Conservation (phyloP, 2,797 vertebrate genomes). For the Pelobates cultripes region DNA sequence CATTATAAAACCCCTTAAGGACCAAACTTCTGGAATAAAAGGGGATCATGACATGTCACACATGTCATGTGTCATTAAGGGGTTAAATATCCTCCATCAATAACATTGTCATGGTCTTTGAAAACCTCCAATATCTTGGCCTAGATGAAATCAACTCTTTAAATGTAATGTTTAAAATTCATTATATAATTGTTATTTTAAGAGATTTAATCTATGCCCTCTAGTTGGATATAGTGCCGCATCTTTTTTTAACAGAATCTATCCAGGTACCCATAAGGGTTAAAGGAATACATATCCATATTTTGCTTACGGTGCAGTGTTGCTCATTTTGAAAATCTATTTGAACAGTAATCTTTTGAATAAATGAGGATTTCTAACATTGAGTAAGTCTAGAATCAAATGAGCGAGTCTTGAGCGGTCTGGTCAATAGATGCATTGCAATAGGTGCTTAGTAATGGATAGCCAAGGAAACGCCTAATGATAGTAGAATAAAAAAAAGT, state of each 20-base stretch:
- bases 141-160: too few species aligned
- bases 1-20: too few species aligned
- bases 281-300: background rate
- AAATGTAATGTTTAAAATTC: too few species aligned
- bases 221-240: too few species aligned
- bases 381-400: background rate
- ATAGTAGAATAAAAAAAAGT: slow-evolving; percentile 28
- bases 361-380: background rate
- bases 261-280: background rate
- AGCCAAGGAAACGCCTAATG: slow-evolving; percentile 31
- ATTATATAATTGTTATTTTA: too few species aligned
- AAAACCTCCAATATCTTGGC: too few species aligned
- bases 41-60: too few species aligned
- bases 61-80: too few species aligned
- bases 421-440: slow-evolving; percentile 28
- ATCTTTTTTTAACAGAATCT: background rate
- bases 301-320: background rate
- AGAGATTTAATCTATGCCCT: too few species aligned
- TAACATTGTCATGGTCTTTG: too few species aligned
- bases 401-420: background rate
- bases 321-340: background rate
- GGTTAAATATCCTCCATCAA: too few species aligned
- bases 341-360: background rate
- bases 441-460: slow-evolving; percentile 38
- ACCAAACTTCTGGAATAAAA: too few species aligned